phyloP scores from a whole-genome alignment of 2,797 vertebrate species.

The Mormyrus hasselquistii region DNA sequence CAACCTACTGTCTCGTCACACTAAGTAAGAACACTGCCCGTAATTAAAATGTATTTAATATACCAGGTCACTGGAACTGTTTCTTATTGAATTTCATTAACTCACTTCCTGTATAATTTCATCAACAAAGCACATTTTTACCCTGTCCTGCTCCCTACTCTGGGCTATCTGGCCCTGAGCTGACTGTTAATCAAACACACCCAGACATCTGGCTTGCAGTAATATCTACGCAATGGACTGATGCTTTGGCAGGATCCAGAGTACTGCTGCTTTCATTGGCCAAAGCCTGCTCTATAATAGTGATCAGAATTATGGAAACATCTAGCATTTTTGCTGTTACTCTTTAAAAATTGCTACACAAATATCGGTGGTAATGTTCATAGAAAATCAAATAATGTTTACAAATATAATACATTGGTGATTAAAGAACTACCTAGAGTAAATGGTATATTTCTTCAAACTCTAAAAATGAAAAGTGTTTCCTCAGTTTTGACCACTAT shows the following conservation, averaged over 20 bases:
- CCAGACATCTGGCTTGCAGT: not conserved
- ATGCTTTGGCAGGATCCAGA: not conserved
- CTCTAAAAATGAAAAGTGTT: not conserved
- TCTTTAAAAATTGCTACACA: not conserved
- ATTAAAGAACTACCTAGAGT: not conserved
- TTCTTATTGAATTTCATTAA: not conserved
- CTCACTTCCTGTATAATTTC: not conserved
- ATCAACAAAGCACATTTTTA: not conserved
- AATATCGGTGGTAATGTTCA: not conserved
- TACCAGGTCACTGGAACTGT: not conserved
- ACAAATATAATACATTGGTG: not conserved
- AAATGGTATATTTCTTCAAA: not conserved
- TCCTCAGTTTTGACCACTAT: not conserved
- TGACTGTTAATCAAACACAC: not conserved
- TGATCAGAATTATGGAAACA: not conserved
- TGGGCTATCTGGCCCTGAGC: not conserved
- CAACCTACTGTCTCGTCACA: not conserved
- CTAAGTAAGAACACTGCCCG: not conserved
- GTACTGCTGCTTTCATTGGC: not conserved
- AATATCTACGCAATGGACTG: not conserved
- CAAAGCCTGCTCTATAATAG: not conserved
- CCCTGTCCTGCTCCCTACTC: not conserved
- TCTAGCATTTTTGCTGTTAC: not conserved
- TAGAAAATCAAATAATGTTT: not conserved
- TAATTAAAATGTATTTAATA: not conserved